Evolutionary conservation across 1,140 invertebrate species (phyloP).

Genomic region (Ostrea edulis): DNA sequence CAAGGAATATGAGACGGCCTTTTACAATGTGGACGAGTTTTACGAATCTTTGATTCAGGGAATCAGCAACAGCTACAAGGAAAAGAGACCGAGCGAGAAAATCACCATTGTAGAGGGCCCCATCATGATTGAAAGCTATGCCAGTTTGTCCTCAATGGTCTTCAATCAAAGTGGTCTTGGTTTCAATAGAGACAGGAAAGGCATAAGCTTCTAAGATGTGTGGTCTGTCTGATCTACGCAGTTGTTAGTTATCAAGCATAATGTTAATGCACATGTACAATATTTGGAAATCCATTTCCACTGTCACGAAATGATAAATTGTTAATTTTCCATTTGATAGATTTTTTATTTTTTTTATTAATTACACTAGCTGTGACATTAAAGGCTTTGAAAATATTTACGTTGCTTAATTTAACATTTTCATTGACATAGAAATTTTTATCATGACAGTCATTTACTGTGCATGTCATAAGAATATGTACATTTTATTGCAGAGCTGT

Average conservation of each 20-base stretch:
- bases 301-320: not conserved
- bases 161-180: conserved; percentile 91
- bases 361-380: not conserved
- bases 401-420: not conserved
- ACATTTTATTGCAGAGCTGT: not conserved
- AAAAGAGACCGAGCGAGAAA: conserved; percentile 66
- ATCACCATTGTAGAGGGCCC: conserved; percentile 84
- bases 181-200: conserved; percentile 91
- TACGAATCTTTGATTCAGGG: conserved; percentile 73
- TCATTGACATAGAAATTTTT: not conserved
- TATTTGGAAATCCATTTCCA: not conserved
- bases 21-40: conserved; percentile 79
- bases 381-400: not conserved
- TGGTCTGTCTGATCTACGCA: not conserved
- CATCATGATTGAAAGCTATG: conserved; percentile 89
- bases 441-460: not conserved
- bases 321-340: not conserved
- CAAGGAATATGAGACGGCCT: conserved; percentile 75
- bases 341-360: not conserved
- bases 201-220: conserved; percentile 88
- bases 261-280: not conserved
- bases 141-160: conserved; percentile 88
- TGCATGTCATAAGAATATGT: not conserved
- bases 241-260: not conserved
- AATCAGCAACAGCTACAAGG: conserved; percentile 75